phyloP scores from a whole-genome alignment of 2,113 vertebrate species.

The Andinoacara biseriatus region DNA sequence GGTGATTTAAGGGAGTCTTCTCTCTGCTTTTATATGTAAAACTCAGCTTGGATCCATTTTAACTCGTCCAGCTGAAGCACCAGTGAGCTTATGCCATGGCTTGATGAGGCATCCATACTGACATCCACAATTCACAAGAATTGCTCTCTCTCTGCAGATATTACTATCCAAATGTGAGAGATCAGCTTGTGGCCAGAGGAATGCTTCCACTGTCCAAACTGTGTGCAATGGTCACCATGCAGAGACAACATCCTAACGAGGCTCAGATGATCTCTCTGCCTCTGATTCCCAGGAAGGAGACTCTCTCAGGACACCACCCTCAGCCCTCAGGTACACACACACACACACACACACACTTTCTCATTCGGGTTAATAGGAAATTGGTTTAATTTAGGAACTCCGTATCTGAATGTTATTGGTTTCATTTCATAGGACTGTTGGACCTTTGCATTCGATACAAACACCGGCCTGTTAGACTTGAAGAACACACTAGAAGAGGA shows the following conservation, averaged over 20 bases:
- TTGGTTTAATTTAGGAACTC: neutral
- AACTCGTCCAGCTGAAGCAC: no score
- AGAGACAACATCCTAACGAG: conserved; percentile 81
- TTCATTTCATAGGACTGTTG: conserved; percentile 83
- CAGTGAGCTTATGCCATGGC: no score
- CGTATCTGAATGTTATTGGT: neutral
- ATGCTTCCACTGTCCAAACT: conserved; percentile 90
- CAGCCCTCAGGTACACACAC: conserved; percentile 82
- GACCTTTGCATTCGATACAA: conserved; percentile 89
- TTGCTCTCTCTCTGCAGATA: conserved; percentile 81
- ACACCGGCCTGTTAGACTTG: conserved; percentile 66
- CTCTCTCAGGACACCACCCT: conserved; percentile 64
- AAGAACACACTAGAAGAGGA: conserved; percentile 54
- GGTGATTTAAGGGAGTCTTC: no score
- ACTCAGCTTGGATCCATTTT: no score
- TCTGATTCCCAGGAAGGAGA: conserved; percentile 80
- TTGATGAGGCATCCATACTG: no score
- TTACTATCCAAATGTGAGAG: conserved; percentile 96
- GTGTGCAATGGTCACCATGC: conserved; percentile 92
- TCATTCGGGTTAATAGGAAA: neutral
- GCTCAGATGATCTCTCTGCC: conserved; percentile 89
- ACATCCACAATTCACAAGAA: no score
- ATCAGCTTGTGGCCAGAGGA: conserved; percentile 92
- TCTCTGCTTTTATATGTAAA: no score
- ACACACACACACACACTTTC: neutral